These are phyloP conservation scores for Camponotus pennsylvanicus DNA, from an alignment of 1,140 invertebrate genomes.

Conservation along the genomic window DNA sequence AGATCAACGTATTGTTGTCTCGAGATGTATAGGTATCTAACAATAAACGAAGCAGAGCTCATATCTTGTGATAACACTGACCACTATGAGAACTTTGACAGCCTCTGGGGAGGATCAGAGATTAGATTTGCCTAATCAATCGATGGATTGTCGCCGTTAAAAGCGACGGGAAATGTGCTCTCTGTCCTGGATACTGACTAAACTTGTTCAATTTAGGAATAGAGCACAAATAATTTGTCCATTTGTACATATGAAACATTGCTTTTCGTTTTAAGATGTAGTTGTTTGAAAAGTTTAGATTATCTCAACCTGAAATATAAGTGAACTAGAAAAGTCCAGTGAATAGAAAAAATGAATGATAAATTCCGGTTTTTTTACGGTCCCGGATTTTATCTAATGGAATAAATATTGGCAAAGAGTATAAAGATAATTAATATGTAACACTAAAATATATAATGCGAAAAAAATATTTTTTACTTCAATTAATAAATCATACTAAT, in stretches of 20 bases:
- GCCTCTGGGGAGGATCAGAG: background rate
- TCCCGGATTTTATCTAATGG: too few species aligned
- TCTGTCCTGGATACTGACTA: conserved; percentile 20
- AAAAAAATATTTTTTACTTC: too few species aligned
- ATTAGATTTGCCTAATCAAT: conserved; percentile 9
- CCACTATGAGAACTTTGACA: background rate
- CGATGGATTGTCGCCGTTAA: background rate
- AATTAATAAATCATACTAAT: too few species aligned
- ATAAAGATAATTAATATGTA: too few species aligned
- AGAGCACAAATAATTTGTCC: background rate
- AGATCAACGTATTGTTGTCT: background rate
- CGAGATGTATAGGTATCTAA: background rate
- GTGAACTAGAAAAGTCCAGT: too few species aligned
- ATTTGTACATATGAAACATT: background rate
- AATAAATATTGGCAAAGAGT: too few species aligned
- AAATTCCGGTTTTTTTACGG: too few species aligned
- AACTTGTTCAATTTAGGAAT: background rate
- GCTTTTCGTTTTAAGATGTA: background rate
- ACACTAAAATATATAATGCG: too few species aligned
- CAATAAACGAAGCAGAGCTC: background rate
- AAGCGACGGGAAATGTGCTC: background rate
- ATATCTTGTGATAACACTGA: background rate
- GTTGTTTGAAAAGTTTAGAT: too few species aligned
- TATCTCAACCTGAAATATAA: background rate
- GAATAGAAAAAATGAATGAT: too few species aligned